Conservation (phyloP, 1,140 invertebrate species). For the Ceratitis capitata region DNA sequence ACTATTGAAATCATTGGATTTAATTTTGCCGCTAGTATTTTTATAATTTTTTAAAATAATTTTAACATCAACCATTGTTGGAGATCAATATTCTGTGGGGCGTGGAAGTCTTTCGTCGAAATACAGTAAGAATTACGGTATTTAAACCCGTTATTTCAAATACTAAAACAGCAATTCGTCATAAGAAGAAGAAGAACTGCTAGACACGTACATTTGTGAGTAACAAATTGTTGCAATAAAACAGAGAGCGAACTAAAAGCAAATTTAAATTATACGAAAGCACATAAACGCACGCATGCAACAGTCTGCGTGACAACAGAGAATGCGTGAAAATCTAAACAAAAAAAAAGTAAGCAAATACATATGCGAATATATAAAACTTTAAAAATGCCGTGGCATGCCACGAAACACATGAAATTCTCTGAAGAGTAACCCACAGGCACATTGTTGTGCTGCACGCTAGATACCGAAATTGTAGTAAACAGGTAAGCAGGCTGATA, state of each 20-base stretch:
- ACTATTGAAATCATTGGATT: no score
- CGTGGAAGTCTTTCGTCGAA: no score
- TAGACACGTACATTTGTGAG: neutral
- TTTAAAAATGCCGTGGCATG: neutral
- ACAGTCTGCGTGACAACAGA: neutral
- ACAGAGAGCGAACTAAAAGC: no score
- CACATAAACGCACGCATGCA: neutral
- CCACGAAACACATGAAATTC: neutral
- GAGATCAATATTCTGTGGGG: no score
- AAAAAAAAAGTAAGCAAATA: neutral
- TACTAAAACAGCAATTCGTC: neutral
- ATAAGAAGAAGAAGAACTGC: neutral
- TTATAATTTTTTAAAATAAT: no score
- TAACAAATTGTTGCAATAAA: neutral
- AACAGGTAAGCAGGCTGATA: neutral
- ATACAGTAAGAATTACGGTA: no score
- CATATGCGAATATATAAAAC: neutral
- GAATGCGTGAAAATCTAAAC: neutral
- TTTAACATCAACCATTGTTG: no score
- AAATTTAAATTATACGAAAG: neutral
- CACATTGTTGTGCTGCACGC: constrained; percentile 11
- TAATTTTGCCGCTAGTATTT: no score
- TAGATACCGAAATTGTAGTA: neutral
- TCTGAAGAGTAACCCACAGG: neutral
- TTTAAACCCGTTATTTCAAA: neutral